These are phyloP conservation scores for Teinopalpus imperialis DNA, from an alignment of 2,888 invertebrate genomes.

Conservation along the genomic window DNA sequence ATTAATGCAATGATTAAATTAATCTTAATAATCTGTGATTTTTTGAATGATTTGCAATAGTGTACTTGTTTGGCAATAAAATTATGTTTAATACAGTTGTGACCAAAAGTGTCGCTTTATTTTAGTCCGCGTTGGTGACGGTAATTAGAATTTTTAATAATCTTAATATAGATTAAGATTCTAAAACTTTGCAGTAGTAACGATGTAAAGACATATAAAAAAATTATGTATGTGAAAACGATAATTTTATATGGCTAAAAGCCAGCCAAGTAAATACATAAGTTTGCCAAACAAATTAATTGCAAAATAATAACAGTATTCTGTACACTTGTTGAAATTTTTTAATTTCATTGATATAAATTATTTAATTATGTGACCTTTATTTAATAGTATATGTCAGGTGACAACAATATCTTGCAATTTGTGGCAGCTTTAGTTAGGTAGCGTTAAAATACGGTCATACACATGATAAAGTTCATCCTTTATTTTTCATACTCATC, in stretches of 20 bases:
- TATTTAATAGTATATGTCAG: background rate
- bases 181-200: too few relatives aligned
- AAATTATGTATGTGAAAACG: too few relatives aligned
- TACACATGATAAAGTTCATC: background rate
- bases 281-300: too few relatives aligned
- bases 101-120: constrained; percentile 8
- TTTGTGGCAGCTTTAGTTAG: constrained; percentile 1
- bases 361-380: background rate
- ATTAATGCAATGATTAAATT: too few relatives aligned
- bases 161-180: background rate
- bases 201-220: too few relatives aligned
- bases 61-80: constrained; percentile 3
- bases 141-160: constrained; percentile 5
- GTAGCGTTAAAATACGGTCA: constrained; percentile 2
- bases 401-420: background rate
- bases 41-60: background rate
- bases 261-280: too few relatives aligned
- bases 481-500: too few relatives aligned
- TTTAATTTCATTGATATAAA: too few relatives aligned
- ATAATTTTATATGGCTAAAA: too few relatives aligned
- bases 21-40: constrained; percentile 11
- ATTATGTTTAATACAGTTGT: constrained; percentile 13
- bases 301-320: too few relatives aligned
- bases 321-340: too few relatives aligned
- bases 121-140: background rate